Percentiles rank a stretch among this genome's conserved stretches.
phyloP scores from a whole-genome alignment of 2,113 vertebrate genomes.

The Vulpes vulpes region DNA sequence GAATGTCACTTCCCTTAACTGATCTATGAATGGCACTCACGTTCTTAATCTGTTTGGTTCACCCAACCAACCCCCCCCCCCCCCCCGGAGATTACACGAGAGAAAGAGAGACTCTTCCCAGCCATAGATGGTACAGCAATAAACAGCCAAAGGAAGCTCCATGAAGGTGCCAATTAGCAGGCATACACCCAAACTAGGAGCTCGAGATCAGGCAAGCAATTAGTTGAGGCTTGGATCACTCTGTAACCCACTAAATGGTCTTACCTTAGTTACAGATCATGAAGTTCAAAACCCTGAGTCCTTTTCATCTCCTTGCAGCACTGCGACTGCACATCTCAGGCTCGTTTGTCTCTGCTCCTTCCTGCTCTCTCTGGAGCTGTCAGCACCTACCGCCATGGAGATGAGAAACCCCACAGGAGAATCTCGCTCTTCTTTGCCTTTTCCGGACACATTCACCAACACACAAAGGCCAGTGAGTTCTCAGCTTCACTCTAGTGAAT shows the following conservation, averaged over 20 bases:
- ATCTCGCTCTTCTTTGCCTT: slow-evolving; percentile 75
- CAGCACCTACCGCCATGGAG: slow-evolving; percentile 76
- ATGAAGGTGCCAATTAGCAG: not conserved
- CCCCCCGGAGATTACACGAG: not conserved
- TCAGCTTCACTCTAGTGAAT: slow-evolving; percentile 72
- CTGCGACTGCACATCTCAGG: not conserved
- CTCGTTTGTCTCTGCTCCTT: not conserved
- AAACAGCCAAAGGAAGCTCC: not conserved
- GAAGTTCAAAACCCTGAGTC: not conserved
- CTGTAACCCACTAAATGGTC: not conserved
- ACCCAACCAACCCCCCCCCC: not conserved
- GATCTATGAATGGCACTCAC: slow-evolving; percentile 55
- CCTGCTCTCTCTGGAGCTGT: not conserved
- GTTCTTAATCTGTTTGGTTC: not conserved
- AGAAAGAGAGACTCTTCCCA: not conserved
- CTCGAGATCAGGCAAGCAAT: not conserved
- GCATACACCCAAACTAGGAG: not conserved
- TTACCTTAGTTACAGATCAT: slow-evolving; percentile 63
- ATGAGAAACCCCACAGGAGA: slow-evolving; percentile 71
- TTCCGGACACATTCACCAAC: slow-evolving; percentile 74
- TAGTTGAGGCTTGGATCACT: not conserved
- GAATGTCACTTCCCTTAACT: slow-evolving; percentile 36
- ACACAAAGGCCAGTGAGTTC: slow-evolving; percentile 76
- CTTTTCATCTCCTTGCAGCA: not conserved
- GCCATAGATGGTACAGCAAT: not conserved